These are phyloP conservation scores for Trachythela sp. DNA, from an alignment of 64 coral and sea anemone species.

Conservation along the genomic window DNA sequence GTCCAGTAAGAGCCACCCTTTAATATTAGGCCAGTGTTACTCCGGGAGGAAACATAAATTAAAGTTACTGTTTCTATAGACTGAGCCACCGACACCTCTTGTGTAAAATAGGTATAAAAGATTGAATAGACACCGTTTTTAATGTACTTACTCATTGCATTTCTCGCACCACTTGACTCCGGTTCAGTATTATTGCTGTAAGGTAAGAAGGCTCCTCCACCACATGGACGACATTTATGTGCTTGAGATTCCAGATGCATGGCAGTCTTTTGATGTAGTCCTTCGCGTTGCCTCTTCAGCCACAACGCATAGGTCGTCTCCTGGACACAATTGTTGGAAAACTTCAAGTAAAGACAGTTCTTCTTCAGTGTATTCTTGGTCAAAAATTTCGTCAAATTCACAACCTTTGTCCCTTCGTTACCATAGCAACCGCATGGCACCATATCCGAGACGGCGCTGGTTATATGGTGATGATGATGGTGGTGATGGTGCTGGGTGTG, in stretches of 20 bases:
- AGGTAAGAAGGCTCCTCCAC: constrained; percentile 79
- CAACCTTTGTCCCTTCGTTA: constrained; percentile 69
- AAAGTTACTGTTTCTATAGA: too few relatives aligned
- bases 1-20: too few relatives aligned
- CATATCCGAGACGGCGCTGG: background rate
- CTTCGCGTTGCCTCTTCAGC: constrained; percentile 79
- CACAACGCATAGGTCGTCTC: constrained; percentile 82
- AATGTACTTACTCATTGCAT: background rate
- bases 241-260: constrained; percentile 94
- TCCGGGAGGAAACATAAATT: too few relatives aligned
- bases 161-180: background rate
- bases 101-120: too few relatives aligned
- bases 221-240: constrained; percentile 83
- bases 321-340: constrained; percentile 81
- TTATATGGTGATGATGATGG: constrained; percentile 85
- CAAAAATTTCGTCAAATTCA: constrained; percentile 63
- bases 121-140: background rate
- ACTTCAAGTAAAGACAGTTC: constrained; percentile 79
- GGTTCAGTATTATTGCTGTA: constrained; percentile 1
- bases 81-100: too few relatives aligned
- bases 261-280: constrained; percentile 69
- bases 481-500: constrained; percentile 83
- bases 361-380: constrained; percentile 79
- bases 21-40: too few relatives aligned
- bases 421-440: constrained; percentile 90